phyloP scores from a whole-genome alignment of 2,888 invertebrate genomes.

The Tenodera sinensis region DNA sequence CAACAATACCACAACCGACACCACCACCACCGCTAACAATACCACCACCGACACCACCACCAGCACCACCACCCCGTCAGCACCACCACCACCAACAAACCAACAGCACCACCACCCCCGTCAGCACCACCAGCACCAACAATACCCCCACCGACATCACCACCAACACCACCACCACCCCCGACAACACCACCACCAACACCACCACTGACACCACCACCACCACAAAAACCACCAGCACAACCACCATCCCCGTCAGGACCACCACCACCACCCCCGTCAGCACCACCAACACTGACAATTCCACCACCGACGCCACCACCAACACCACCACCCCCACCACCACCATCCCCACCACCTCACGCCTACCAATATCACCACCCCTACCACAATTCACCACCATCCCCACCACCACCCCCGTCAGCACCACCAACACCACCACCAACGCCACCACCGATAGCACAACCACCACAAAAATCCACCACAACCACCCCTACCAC shows the following conservation, averaged over 20 bases:
- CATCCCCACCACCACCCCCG: too few relatives aligned
- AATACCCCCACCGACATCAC: background rate
- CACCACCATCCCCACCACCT: background rate
- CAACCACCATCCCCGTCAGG: background rate
- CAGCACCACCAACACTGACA: background rate
- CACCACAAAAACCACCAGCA: background rate
- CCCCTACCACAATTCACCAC: too few relatives aligned
- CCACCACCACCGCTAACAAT: background rate
- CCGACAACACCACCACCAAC: background rate
- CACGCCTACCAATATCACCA: background rate
- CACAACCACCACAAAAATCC: background rate
- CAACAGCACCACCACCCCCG: too few relatives aligned
- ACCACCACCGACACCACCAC: too few relatives aligned
- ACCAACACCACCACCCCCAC: background rate
- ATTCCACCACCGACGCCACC: background rate
- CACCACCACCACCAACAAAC: too few relatives aligned
- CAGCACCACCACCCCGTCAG: too few relatives aligned
- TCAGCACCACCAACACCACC: too few relatives aligned
- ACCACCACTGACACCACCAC: background rate
- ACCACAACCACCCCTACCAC: background rate
- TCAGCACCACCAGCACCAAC: too few relatives aligned
- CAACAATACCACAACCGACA: background rate
- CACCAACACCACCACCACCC: background rate
- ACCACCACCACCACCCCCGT: background rate
- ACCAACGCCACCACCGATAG: background rate